Evolutionary conservation across 2,888 invertebrate genomes (phyloP).

Genomic region (Phyllotreta cruciferae): DNA sequence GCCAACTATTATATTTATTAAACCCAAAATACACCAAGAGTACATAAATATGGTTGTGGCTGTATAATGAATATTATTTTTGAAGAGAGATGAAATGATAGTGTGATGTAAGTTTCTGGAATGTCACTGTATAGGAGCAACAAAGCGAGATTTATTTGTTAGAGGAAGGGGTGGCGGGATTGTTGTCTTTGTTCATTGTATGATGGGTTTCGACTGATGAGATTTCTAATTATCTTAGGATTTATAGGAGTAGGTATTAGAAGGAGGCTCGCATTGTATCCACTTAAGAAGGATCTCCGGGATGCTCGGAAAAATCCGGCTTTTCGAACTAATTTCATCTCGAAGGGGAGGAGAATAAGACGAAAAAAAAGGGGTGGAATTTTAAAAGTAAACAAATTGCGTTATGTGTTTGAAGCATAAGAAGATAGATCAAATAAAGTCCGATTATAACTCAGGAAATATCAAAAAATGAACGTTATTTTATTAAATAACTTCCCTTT

Average conservation of each 20-base stretch:
- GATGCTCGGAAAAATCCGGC: conserved; percentile 4
- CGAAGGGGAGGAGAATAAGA: not conserved
- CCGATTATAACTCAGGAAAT: too few species aligned
- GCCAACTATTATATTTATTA: too few species aligned
- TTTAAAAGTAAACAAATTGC: too few species aligned
- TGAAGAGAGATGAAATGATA: not conserved
- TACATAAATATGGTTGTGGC: too few species aligned
- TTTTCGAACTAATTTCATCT: not conserved
- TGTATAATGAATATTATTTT: too few species aligned
- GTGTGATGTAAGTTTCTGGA: not conserved
- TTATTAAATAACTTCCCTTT: too few species aligned
- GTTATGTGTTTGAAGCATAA: too few species aligned
- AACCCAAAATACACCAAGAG: too few species aligned
- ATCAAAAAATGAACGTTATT: too few species aligned
- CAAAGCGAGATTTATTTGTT: conserved; percentile 8
- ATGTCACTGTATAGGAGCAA: not conserved
- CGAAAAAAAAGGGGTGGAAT: too few species aligned
- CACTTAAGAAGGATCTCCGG: conserved; percentile 1
- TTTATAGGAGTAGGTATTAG: conserved; percentile 8
- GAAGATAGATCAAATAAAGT: too few species aligned
- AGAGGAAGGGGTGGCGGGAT: conserved; percentile 3
- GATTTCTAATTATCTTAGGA: conserved; percentile 13
- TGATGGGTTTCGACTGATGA: conserved; percentile 15
- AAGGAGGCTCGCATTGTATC: not conserved
- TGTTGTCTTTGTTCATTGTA: conserved; percentile 12